These are phyloP conservation scores for Atopsyche davidsoni DNA, from an alignment of 1,140 invertebrate species.

Conservation along the genomic window DNA sequence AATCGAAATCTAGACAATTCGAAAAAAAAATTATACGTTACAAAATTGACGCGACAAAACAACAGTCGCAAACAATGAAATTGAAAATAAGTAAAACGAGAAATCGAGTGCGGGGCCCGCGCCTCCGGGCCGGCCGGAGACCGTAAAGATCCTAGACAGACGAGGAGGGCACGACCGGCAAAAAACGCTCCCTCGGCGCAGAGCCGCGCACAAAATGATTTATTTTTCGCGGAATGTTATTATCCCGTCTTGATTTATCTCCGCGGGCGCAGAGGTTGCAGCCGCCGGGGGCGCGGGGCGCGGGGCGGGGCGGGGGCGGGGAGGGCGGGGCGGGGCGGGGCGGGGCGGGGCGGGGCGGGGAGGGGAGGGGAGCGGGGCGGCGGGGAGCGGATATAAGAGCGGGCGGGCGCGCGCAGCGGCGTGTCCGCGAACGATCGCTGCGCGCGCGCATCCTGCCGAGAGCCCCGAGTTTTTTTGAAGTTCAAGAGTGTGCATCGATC, in stretches of 20 bases:
- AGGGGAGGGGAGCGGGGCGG: background rate
- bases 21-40: no score
- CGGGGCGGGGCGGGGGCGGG: background rate
- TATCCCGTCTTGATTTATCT: constrained; percentile 12
- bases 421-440: constrained; percentile 15
- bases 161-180: no score
- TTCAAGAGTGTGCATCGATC: background rate
- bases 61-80: no score
- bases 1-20: no score
- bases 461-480: background rate
- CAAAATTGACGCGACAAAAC: no score
- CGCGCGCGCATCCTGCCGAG: constrained; percentile 14
- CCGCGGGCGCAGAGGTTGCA: background rate
- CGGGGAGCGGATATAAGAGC: constrained; percentile 10
- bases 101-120: background rate
- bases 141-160: no score
- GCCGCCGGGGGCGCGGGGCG: background rate
- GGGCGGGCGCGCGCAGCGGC: constrained; percentile 4
- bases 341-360: constrained; percentile 1
- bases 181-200: no score
- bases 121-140: constrained; percentile 2
- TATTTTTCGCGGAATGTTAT: background rate
- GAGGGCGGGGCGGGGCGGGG: background rate
- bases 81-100: background rate
- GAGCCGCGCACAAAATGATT: no score